Percentiles rank a stretch among this genome's conserved stretches.
Conservation (phyloP, 2,797 vertebrate species). For the Otus scops region DNA sequence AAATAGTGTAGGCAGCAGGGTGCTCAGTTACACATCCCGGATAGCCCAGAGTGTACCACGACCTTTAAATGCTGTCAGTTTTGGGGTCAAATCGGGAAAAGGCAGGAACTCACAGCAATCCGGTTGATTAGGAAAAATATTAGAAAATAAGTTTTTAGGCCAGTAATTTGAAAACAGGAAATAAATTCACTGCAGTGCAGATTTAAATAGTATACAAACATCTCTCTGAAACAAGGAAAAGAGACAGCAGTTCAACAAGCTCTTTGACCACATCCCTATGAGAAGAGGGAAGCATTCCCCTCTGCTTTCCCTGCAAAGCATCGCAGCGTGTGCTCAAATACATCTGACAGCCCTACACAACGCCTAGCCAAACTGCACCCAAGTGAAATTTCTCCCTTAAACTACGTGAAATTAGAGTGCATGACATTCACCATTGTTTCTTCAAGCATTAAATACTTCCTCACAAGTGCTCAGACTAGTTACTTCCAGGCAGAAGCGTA, state of each 20-base stretch:
- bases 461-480: neutral
- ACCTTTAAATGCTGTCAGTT: neutral
- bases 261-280: neutral
- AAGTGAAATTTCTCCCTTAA: neutral
- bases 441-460: neutral
- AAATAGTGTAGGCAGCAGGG: fast-evolving
- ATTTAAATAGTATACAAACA: neutral
- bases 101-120: neutral
- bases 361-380: neutral
- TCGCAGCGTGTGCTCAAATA: neutral
- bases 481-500: neutral
- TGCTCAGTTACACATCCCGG: neutral
- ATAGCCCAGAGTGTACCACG: neutral
- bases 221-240: neutral
- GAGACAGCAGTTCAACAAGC: neutral
- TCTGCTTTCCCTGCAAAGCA: neutral
- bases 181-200: neutral
- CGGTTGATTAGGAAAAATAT: neutral
- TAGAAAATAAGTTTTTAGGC: neutral
- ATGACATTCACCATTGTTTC: neutral
- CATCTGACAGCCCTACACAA: too few relatives aligned
- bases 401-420: neutral
- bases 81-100: neutral
- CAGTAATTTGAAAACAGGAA: neutral
- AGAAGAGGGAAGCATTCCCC: neutral